Conservation (phyloP, 92 coral and sea anemone species). For the Bergia puertoricense region DNA sequence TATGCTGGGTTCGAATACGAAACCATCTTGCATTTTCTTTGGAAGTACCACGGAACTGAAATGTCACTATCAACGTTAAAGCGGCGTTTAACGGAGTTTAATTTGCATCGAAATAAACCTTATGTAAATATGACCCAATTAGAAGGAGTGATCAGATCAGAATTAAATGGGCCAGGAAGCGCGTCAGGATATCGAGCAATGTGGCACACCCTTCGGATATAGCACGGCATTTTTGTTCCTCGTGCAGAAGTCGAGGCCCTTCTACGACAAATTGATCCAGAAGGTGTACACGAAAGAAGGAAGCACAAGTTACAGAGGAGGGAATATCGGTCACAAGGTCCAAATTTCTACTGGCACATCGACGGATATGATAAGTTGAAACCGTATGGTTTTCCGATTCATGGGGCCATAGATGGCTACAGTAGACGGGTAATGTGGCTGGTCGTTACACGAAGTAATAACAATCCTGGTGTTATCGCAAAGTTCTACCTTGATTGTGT, state of each 20-base stretch:
- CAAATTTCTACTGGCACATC: conserved; percentile 47
- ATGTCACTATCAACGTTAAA: conserved; percentile 13
- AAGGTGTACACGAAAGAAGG: conserved; percentile 48
- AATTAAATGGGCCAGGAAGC: conserved; percentile 55
- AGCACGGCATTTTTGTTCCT: conserved; percentile 39
- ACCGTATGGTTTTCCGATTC: conserved; percentile 14
- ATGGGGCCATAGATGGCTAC: too few relatives aligned
- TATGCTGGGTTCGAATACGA: conserved; percentile 4
- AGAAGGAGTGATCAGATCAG: conserved; percentile 41
- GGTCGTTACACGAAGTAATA: conserved; percentile 22
- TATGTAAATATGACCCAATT: conserved; percentile 38
- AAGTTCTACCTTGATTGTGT: conserved; percentile 27
- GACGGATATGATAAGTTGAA: conserved; percentile 51
- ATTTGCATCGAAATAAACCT: conserved; percentile 2
- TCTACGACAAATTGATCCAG: conserved; percentile 46
- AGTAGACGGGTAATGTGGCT: conserved; percentile 39
- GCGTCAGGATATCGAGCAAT: conserved; percentile 44
- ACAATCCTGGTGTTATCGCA: conserved; percentile 40
- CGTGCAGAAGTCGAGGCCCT: conserved; percentile 8
- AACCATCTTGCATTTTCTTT: conserved; percentile 22
- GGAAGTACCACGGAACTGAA: not conserved
- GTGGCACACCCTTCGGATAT: conserved; percentile 51
- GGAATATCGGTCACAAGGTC: too few relatives aligned
- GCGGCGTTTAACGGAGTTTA: conserved; percentile 12
- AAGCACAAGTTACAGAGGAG: conserved; percentile 42